phyloP scores from a whole-genome alignment of 2,888 invertebrate species.

The Dasysyrphus tricinctus region DNA sequence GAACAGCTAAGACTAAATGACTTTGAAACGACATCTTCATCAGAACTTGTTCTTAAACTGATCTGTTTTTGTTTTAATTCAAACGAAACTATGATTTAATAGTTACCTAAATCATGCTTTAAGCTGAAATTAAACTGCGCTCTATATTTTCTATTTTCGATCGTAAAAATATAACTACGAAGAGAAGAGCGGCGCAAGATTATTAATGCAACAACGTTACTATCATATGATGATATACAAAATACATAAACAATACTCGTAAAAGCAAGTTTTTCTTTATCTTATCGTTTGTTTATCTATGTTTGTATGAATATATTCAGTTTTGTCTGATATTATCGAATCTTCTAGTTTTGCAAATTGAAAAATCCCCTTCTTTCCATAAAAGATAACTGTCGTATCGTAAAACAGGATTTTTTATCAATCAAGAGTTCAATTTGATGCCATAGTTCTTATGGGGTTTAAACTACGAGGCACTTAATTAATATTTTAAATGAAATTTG shows the following conservation, averaged over 20 bases:
- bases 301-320: too few relatives aligned
- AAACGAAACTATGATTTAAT: background rate
- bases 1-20: background rate
- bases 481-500: background rate
- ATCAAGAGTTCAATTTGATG: constrained; percentile 5
- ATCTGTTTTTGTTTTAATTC: background rate
- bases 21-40: background rate
- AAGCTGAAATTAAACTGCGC: background rate
- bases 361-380: background rate
- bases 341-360: constrained; percentile 1
- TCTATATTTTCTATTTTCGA: background rate
- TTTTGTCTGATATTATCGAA: background rate
- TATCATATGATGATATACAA: background rate
- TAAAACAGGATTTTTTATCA: background rate
- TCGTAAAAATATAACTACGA: background rate
- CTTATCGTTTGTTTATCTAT: background rate
- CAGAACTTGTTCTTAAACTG: constrained; percentile 1
- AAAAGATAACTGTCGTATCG: background rate
- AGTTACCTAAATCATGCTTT: background rate
- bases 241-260: constrained; percentile 1
- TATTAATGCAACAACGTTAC: background rate
- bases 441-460: background rate
- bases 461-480: background rate
- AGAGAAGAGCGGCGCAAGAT: background rate
- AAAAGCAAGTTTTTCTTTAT: constrained; percentile 3